Base-by-base conservation (phyloP, 2,888 invertebrate genomes). In the Agrenia bidenticulata region DNA sequence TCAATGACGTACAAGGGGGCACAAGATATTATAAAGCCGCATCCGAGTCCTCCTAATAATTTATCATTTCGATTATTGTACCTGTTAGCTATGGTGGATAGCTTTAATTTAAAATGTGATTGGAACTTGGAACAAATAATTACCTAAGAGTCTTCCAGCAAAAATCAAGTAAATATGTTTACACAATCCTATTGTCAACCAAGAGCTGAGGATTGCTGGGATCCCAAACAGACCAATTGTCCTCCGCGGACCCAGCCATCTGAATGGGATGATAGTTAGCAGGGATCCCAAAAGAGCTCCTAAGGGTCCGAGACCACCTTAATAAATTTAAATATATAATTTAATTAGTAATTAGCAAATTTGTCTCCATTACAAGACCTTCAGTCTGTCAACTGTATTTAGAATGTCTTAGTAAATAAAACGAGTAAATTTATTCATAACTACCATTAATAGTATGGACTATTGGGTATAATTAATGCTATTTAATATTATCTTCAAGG, bases 1-100 rank as follows among this genome's bases (percentile, higher is more conserved):
- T 71, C 68, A 9, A 71, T 61, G 1, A 66, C 45, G 50, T 71
- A 71, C 9, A 71, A 41, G 19, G 71, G 71, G 13, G 67, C 59
- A 24, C 61, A 59, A 5, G 65, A 55, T 15, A 70, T 67, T 2
- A 59, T 65, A 13, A 67, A 53, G 9, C 67, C 70, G 26, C 41
- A 21, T 1, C 61, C 70, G 24, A 68, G 15, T 26, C 70, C 70
- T 23, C 70, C 70, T 51, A 51, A n/a, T 7, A 32, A 32, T 7
- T 32, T 11, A 32, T n/a, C n/a, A n/a, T n/a, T n/a, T n/a, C n/a
- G n/a, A n/a, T n/a, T n/a, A n/a, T n/a, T n/a, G n/a, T n/a, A n/a
- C n/a, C n/a, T n/a, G n/a, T n/a, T n/a, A n/a, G n/a, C n/a, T n/a
- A n/a, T n/a, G n/a, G n/a, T n/a, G n/a, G n/a, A n/a, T n/a, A n/a